Evolutionary conservation across 2,888 invertebrate species (phyloP).

Genomic region (Trypoxylon attenuatum): DNA sequence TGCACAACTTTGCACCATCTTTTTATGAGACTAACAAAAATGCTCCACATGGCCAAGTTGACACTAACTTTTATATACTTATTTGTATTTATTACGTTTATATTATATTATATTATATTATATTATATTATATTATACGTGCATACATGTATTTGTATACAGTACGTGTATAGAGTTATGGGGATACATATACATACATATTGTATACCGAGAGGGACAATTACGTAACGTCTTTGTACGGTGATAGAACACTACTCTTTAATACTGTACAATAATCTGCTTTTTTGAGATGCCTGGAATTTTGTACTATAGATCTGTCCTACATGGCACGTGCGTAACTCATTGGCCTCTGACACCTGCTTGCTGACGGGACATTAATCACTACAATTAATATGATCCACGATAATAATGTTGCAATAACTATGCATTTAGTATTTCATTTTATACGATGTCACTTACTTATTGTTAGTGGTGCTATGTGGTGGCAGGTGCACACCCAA

Average conservation of each 20-base stretch:
- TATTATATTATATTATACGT: no score
- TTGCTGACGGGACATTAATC: constrained; percentile 71
- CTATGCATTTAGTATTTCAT: constrained; percentile 44
- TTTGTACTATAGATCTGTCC: constrained; percentile 63
- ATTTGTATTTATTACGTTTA: constrained; percentile 34
- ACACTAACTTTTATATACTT: constrained; percentile 68
- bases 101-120: no score
- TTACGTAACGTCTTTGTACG: constrained; percentile 2
- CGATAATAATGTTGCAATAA: constrained; percentile 47
- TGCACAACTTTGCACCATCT: constrained; percentile 64
- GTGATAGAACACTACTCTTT: constrained; percentile 38
- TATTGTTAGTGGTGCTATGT: constrained; percentile 61
- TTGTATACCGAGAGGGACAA: constrained; percentile 9
- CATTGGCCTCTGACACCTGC: constrained; percentile 71
- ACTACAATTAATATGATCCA: constrained; percentile 55
- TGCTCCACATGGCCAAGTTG: constrained; percentile 75
- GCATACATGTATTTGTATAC: constrained; percentile 5
- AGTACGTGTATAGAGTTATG: background rate
- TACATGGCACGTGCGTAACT: constrained; percentile 68
- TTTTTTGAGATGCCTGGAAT: constrained; percentile 70
- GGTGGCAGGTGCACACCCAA: constrained; percentile 74
- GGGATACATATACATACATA: constrained; percentile 16
- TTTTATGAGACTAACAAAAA: constrained; percentile 71
- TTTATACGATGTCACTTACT: constrained; percentile 50
- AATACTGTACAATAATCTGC: constrained; percentile 62